phyloP scores from a whole-genome alignment of 2,113 vertebrate genomes.

The Nerophis ophidion region DNA sequence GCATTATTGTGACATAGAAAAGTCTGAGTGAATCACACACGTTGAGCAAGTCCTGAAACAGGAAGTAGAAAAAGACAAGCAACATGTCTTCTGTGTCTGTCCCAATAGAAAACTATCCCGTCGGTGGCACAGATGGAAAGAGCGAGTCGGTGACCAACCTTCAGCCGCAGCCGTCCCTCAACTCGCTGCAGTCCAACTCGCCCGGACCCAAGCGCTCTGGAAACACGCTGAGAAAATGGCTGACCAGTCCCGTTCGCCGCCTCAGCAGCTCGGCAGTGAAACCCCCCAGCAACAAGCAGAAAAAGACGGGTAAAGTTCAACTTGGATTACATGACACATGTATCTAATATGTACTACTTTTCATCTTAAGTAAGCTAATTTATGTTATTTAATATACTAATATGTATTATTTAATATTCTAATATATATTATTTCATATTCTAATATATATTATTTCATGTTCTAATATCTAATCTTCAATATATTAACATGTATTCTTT shows the following conservation, averaged over 20 bases:
- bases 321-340: too few species aligned
- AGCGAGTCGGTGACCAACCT: constrained; percentile 90
- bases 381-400: not conserved
- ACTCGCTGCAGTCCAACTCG: constrained; percentile 87
- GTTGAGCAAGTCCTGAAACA: too few species aligned
- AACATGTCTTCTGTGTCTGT: constrained; percentile 24
- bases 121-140: constrained; percentile 82
- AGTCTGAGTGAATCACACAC: too few species aligned
- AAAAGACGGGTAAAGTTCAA: constrained; percentile 64
- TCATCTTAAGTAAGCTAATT: not conserved
- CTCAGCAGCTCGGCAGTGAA: constrained; percentile 91
- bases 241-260: constrained; percentile 90
- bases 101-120: constrained; percentile 76
- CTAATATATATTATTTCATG: too few species aligned
- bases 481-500: too few species aligned
- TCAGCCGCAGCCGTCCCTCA: constrained; percentile 87
- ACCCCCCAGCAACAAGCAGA: constrained; percentile 73
- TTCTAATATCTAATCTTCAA: too few species aligned
- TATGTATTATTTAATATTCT: not conserved
- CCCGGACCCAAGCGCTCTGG: constrained; percentile 90
- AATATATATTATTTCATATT: not conserved
- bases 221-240: constrained; percentile 96
- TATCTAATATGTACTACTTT: not conserved
- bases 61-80: too few species aligned
- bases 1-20: not conserved